A percentile compares a stretch with the other conserved stretches of the same genome.
Conservation (phyloP, 2,797 vertebrate species). For the Pantherophis vulpinus region DNA sequence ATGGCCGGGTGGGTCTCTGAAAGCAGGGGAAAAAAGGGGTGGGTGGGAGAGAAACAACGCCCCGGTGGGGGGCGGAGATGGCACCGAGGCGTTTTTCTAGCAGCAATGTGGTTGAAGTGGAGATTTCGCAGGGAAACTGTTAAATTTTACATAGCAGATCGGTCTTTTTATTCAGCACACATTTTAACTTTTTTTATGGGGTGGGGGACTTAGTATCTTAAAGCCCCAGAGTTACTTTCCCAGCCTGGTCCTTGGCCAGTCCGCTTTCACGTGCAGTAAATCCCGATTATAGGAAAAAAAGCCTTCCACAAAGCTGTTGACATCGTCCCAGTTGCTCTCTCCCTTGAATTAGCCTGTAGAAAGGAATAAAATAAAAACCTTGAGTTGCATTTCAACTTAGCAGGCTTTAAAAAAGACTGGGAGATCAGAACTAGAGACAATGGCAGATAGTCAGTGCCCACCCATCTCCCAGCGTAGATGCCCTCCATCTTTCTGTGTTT, state of each 20-base stretch:
- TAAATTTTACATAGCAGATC: too few relatives aligned
- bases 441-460: neutral
- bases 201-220: neutral
- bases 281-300: neutral
- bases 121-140: neutral
- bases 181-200: too few relatives aligned
- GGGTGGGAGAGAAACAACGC: neutral
- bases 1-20: conserved; percentile 6
- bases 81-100: neutral
- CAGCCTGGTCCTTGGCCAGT: neutral
- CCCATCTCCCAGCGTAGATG: neutral
- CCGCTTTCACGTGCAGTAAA: neutral
- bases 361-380: neutral
- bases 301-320: neutral
- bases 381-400: neutral
- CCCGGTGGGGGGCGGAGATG: too few relatives aligned
- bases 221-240: neutral
- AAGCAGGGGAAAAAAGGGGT: neutral
- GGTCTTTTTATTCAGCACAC: neutral
- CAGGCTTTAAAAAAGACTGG: neutral
- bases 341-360: neutral
- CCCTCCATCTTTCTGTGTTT: neutral
- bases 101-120: neutral
- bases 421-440: neutral
- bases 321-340: neutral